Base-by-base conservation (phyloP, 2,113 vertebrate genomes). In the Barbus barbus region DNA sequence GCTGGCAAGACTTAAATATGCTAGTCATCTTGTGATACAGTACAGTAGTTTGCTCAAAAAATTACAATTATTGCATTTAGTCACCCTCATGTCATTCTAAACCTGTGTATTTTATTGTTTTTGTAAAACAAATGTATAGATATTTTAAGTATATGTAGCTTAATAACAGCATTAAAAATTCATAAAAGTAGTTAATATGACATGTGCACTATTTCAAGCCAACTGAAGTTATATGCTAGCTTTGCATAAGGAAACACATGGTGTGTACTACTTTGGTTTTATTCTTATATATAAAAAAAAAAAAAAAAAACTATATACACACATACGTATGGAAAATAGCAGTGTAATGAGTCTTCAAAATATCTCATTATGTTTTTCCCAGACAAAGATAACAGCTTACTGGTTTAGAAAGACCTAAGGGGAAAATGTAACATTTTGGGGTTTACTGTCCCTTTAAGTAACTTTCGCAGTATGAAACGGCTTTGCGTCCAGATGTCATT, bases 401-500 rank as follows among this genome's bases (percentile, higher is more conserved):
- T 22, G 18, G 9, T 36, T 69, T 36, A 36, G 31, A 69, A 36
- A 22, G 28, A 20, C 63, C 18, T 3, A 2, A 63, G 61, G 26
- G 26, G 31, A 8, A 63, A 14, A 63, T 63, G 0, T 1, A 0
- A 20, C 16, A 9, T 78, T 26, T 41, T 16, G 0, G 1, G 56
- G 3, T 78, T 13, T 28, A 78, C 33, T 44, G 26, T 41, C n/a
- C 56, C 33, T 78, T 78, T 60, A 78, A 78, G 36, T 24, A 24
- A 36, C 53, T 60, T 41, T 78, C 16, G 22, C 53, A 60, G 53
- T 18, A 18, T 61, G 33, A 60, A 60, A 26, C 76, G 22, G 26
- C 46, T 78, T 41, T 61, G n/a, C 14, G 6, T 78, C 56, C 76
- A 78, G 76, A 78, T 78, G 76, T 61, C 76, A 78, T 24, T 61